Evolutionary conservation across 1,140 invertebrate species (phyloP), one percentile per base, ranked within the genome.

Genomic region (Pissodes strobi): DNA sequence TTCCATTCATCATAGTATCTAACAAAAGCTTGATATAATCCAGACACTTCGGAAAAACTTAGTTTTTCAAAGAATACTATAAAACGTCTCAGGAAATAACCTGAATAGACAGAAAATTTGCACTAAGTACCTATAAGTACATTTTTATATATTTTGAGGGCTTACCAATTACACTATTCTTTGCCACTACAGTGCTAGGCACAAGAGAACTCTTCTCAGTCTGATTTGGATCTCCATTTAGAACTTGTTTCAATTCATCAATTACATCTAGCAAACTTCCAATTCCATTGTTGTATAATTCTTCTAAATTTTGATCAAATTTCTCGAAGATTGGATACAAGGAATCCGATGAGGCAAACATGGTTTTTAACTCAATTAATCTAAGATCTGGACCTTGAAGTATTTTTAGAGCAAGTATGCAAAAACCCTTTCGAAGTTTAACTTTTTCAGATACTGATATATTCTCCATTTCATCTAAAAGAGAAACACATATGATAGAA

Each of bases 11-110:
- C 81, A 74, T 87, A 87, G 67, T 88, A 88, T 39, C 78, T 74
- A 70, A 84, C 83, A 64, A 89, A 87, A 66, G 85, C 84, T 68
- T 86, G 84, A 73, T 87, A 89, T 34, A 90, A 79, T 21, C 81
- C 79, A 51, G 88, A 86, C 19, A 92, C 84, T 81, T 92, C 89
- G 23, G 88, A 87, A 79, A 95, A 94, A 19, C 87, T 86, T 37
- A 94, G 78, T 75, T 90, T 92, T 70, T 94, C 90, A 76, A 94
- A 88, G 55, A 88, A 86, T 1, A 94, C 79, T 55, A 90, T 84
- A 73, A 93, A 88, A 71, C 91, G 82, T 64, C 93, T 83, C 56
- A 94, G 81, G 78, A 92, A 94, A 60, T 93, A 75, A 18, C 89
- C 89, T 79, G 82, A 76, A 86, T 79, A 13, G 80, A 82, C 12